Evolutionary conservation across 1,140 invertebrate species (phyloP), one percentile per base, ranked within the genome.

Genomic region (Papilio machaon): DNA sequence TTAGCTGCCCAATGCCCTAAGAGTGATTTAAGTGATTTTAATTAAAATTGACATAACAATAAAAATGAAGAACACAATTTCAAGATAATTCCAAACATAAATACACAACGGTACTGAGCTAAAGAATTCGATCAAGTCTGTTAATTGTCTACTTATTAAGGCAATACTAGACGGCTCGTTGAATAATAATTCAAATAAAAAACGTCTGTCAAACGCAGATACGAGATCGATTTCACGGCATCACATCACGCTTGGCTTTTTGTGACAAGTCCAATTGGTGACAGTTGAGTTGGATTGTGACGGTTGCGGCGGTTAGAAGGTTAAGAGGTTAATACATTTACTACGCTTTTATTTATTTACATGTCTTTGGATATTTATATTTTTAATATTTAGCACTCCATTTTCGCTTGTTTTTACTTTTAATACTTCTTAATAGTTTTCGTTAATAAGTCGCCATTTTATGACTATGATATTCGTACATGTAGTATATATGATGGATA

Each of bases 151-250:
- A 64, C 60, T 70, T 70, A 70, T 70, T 70, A 70, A 35, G 10
- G 30, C 30, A 70, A 67, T 35, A 70, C 30, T 70, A 5, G 64
- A 70, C 19, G 30, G 23, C 30, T 70, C 30, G 64, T 35, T 70
- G 64, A 70, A 70, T 70, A 67, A 67, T 67, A 70, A 70, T 70
- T 67, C n/a, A 80, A 73, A 47, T n/a, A 82, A 82, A 82, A 64
- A 82, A 77, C 52, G 74, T 52, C 43, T 60, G 58, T 52, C 82
- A 43, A 64, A 19, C 35, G 46, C 30, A 80, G 64, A 73, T 76
- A 80, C 73, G 58, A 23, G 49, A 78, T 73, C 74, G 60, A 80
- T 82, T 86, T 85, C 81, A 81, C 76, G 84, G 75, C 60, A 19
- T 79, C 75, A 73, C 58, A 70, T 82, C 58, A 77, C 13, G 30